Evolutionary conservation across 64 coral and sea anemone species (phyloP).

Genomic region (Stichodactyla helianthus): DNA sequence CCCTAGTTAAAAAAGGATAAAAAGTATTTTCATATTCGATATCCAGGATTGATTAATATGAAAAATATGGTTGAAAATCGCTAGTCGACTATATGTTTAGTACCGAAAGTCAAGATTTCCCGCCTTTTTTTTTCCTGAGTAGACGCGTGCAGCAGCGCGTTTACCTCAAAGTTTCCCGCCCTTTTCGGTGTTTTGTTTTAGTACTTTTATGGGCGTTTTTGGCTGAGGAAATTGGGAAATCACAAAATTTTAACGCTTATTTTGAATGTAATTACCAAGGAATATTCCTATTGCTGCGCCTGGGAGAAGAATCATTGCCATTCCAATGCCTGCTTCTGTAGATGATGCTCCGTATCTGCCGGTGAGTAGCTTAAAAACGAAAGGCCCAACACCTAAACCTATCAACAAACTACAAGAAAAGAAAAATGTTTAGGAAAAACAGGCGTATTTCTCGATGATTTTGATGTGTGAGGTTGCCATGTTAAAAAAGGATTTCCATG

Average conservation of each 20-base stretch:
- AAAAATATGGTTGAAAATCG: no score
- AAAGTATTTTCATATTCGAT: no score
- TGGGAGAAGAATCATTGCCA: slow-evolving; percentile 33
- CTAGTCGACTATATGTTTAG: slow-evolving; percentile 26
- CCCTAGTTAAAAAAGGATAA: slow-evolving; percentile 3
- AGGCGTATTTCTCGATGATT: not conserved
- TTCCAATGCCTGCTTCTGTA: slow-evolving; percentile 33
- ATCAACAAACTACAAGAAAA: slow-evolving; percentile 30
- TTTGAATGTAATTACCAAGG: not conserved
- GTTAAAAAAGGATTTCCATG: no score
- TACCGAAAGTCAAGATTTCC: not conserved
- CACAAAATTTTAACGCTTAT: no score
- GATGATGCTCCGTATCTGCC: slow-evolving; percentile 53
- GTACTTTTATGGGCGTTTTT: no score
- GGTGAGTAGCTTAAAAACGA: slow-evolving; percentile 56
- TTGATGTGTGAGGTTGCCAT: no score
- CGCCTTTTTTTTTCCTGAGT: not conserved
- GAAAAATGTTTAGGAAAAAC: not conserved
- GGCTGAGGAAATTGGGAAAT: no score
- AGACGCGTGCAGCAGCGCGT: no score
- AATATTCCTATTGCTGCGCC: slow-evolving; percentile 23
- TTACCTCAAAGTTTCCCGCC: no score
- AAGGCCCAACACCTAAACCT: slow-evolving; percentile 41
- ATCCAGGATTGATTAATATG: no score
- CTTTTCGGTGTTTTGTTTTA: not conserved